phyloP scores from a whole-genome alignment of 2,113 vertebrate species.

The Myrmecophaga tridactyla region DNA sequence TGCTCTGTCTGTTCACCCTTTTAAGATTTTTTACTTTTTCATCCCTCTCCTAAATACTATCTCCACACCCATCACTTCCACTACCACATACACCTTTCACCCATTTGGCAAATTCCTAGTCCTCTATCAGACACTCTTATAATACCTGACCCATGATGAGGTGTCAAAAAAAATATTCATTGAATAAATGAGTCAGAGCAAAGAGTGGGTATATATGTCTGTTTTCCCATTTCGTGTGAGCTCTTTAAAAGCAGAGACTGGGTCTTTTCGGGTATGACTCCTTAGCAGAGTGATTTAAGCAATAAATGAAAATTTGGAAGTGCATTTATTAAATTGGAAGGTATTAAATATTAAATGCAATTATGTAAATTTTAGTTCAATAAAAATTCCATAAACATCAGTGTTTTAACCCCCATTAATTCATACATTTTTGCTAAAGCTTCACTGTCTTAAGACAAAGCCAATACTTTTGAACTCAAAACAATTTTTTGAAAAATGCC shows the following conservation, averaged over 20 bases:
- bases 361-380: too few relatives aligned
- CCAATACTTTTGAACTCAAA: background rate
- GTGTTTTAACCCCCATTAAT: background rate
- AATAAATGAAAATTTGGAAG: background rate
- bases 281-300: background rate
- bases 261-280: background rate
- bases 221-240: background rate
- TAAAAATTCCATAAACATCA: background rate
- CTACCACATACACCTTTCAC: background rate
- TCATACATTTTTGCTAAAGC: background rate
- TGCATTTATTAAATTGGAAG: background rate
- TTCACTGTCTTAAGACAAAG: background rate
- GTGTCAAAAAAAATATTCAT: background rate
- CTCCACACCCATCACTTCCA: background rate
- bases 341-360: too few relatives aligned
- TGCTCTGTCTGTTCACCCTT: background rate
- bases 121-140: background rate
- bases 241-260: background rate
- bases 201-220: accelerated
- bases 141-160: too few relatives aligned
- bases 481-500: background rate
- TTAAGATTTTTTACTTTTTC: background rate
- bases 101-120: background rate
- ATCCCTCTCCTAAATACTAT: background rate
- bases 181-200: background rate